A percentile compares a stretch with the other conserved stretches of the same genome.
phyloP scores from a whole-genome alignment of 2,113 vertebrate species.

The Otolemur garnettii region DNA sequence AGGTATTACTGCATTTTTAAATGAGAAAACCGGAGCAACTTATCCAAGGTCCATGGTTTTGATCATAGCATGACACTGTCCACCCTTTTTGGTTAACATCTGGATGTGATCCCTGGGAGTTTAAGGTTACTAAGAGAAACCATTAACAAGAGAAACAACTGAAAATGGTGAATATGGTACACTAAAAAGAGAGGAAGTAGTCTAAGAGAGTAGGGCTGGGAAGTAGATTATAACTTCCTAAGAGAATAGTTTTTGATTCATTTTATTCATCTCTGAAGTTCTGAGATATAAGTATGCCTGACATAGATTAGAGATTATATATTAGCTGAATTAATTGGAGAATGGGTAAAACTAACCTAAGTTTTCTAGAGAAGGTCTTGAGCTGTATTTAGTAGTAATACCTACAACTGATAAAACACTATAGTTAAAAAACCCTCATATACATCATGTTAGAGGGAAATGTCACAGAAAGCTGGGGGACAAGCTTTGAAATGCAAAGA shows the following conservation, averaged over 20 bases:
- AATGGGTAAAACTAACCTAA: neutral
- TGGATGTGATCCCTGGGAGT: neutral
- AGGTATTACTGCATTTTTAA: constrained; percentile 35
- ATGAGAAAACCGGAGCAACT: constrained; percentile 50
- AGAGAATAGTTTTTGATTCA: neutral
- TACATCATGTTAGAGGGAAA: neutral
- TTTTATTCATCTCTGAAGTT: neutral
- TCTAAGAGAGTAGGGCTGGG: neutral
- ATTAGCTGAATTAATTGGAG: neutral
- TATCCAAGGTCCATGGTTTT: constrained; percentile 4
- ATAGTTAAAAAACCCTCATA: neutral
- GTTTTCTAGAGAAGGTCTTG: neutral
- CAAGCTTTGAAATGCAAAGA: neutral
- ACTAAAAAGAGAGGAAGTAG: neutral
- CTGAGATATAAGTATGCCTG: neutral
- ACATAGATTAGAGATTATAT: neutral
- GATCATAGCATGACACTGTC: neutral
- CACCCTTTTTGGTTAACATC: neutral
- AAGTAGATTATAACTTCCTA: neutral
- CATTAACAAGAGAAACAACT: neutral
- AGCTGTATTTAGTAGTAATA: constrained; percentile 15
- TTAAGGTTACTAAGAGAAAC: constrained; percentile 36
- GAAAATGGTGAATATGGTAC: neutral
- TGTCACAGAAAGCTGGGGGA: neutral
- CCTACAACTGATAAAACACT: neutral